Evolutionary conservation across 2,113 vertebrate genomes (phyloP), one percentile per base, ranked within the genome.

Genomic region (Siphamia tubifer): DNA sequence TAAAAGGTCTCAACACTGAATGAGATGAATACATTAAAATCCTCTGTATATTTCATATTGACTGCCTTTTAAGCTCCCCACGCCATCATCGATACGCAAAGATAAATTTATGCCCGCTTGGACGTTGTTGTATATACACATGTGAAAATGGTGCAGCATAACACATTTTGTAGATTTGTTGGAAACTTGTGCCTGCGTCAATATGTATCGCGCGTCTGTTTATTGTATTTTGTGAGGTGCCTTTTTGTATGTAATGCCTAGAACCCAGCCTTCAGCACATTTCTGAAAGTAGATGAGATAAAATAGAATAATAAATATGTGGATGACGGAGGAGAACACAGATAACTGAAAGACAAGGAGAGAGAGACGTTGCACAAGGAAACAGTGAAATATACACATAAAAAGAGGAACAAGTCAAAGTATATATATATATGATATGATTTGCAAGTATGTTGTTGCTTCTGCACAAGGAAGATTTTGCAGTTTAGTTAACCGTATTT

Each of bases 241-340:
- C 20, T 64, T 67, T 75, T 11, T 69, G 39, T 49, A 42, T 32
- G 43, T 25, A 25, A 17, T 35, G 62, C 78, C 67, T 60, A 11
- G 17, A 58, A 67, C 63, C 36, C 24, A 61, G 43, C 69, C 67
- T 65, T 71, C 48, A 68, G 67, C 48, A 36, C 17, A 32, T 73
- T 74, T 81, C 43, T 78, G 17, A 73, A n/a, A 48, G 9, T 5
- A 52, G 28, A 78, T 17, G 30, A 54, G 43, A 71, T 45, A 44
- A 30, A 71, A 39, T 47, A 27, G 15, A 67, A 63, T 3, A 39
- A 55, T 19, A 53, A 53, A 55, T 27, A 63, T 36, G 43, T 51
- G 23, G 44, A 30, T 62, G 27, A 66, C 6, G 19, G 36, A 49
- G 47, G 34, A 38, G 36, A 48, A 74, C 67, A 76, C 19, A 66